phyloP scores from a whole-genome alignment of 2,113 vertebrate species.

The Tachysurus vachellii region DNA sequence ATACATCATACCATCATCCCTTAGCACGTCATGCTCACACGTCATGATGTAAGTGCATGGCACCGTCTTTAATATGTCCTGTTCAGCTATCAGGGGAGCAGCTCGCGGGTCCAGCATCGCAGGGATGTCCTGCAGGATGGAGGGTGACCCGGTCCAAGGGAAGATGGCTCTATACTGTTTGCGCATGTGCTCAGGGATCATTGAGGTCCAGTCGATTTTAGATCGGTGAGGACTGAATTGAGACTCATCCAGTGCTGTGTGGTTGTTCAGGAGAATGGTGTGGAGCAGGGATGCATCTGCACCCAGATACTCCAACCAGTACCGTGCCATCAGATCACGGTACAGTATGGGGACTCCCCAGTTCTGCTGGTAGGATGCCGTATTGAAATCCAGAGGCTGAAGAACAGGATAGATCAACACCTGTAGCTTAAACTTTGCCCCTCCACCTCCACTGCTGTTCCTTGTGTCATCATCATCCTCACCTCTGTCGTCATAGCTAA shows the following conservation, averaged over 20 bases:
- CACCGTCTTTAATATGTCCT: conserved; percentile 73
- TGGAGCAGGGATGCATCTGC: conserved; percentile 70
- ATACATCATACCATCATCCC: conserved; percentile 93
- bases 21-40: conserved; percentile 86
- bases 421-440: conserved; percentile 78
- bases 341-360: conserved; percentile 73
- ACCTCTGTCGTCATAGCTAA: conserved; percentile 65
- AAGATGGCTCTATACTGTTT: conserved; percentile 76
- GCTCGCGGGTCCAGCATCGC: conserved; percentile 82
- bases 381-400: conserved; percentile 86
- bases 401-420: conserved; percentile 84
- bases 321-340: conserved; percentile 76
- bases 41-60: conserved; percentile 88
- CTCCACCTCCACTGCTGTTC: neutral
- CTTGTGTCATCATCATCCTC: neutral
- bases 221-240: conserved; percentile 68
- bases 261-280: conserved; percentile 82
- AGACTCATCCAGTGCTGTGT: conserved; percentile 79
- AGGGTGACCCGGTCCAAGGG: conserved; percentile 66
- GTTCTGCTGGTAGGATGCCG: conserved; percentile 85
- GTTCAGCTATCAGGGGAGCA: conserved; percentile 80
- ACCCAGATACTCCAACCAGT: conserved; percentile 89
- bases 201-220: conserved; percentile 80
- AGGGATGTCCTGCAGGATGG: conserved; percentile 71
- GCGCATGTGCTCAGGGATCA: conserved; percentile 74